Conservation (phyloP, 2,113 vertebrate species). For the Hyperoodon ampullatus region DNA sequence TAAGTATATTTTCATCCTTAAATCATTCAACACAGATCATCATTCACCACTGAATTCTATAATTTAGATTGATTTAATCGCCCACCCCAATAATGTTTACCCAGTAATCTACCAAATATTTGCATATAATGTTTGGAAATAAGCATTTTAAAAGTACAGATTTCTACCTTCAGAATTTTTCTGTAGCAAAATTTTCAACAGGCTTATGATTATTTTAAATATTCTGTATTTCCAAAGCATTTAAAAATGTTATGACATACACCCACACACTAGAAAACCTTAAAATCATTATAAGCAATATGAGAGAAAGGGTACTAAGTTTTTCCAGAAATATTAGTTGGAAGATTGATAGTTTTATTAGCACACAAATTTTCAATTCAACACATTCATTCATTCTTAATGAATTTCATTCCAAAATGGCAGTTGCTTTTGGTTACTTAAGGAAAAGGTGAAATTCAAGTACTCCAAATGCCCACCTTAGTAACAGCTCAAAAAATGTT, state of each 20-base stretch:
- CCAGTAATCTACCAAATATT: neutral
- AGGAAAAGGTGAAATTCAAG: conserved; percentile 38
- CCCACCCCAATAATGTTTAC: neutral
- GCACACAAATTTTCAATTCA: conserved; percentile 36
- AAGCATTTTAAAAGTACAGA: conserved; percentile 22
- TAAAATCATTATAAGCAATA: neutral
- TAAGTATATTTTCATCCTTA: neutral
- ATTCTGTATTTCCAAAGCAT: conserved; percentile 48
- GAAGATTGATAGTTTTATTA: neutral
- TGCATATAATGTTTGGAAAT: neutral
- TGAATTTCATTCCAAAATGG: neutral
- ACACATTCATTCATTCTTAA: neutral
- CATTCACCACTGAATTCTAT: neutral
- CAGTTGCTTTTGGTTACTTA: neutral
- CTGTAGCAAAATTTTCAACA: conserved; percentile 34
- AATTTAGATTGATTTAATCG: neutral
- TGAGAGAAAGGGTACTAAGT: neutral
- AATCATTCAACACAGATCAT: conserved; percentile 4
- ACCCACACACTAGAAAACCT: neutral
- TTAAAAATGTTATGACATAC: conserved; percentile 28
- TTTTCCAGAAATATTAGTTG: neutral
- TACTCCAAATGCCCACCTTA: neutral
- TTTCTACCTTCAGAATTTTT: conserved; percentile 6
- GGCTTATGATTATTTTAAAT: conserved; percentile 43
- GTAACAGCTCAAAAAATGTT: neutral